Evolutionary conservation across 1,140 invertebrate genomes (phyloP).

Genomic region (Nephila pilipes): DNA sequence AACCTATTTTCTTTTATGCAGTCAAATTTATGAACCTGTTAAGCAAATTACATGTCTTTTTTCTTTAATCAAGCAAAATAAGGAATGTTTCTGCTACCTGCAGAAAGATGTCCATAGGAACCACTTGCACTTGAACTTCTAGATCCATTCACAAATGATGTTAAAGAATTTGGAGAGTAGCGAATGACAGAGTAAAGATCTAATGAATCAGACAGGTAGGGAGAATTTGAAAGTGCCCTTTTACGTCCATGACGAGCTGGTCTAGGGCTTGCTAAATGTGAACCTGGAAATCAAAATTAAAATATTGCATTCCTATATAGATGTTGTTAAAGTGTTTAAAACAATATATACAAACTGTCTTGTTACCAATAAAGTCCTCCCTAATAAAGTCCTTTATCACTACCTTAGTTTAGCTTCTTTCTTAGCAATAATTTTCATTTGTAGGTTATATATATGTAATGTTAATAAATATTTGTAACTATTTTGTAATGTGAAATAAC

Average conservation of each 20-base stretch:
- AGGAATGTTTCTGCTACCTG: slow-evolving; percentile 83
- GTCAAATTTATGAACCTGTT: too few species aligned
- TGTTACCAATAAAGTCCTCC: too few species aligned
- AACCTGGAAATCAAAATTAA: slow-evolving; percentile 28
- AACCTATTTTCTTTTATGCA: too few species aligned
- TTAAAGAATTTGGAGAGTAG: slow-evolving; percentile 95
- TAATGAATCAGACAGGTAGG: slow-evolving; percentile 91
- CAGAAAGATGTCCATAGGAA: slow-evolving; percentile 96
- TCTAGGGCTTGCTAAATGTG: slow-evolving; percentile 66
- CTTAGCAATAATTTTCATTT: too few species aligned
- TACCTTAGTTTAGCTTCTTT: too few species aligned
- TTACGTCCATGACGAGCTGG: slow-evolving; percentile 83
- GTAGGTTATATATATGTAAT: too few species aligned
- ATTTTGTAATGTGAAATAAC: too few species aligned
- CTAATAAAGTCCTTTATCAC: too few species aligned
- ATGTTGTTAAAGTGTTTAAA: not conserved
- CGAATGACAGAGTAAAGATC: slow-evolving; percentile 97
- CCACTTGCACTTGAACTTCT: slow-evolving; percentile 87
- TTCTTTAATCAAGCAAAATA: too few species aligned
- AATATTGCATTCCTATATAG: too few species aligned
- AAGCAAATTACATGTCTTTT: too few species aligned
- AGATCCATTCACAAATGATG: slow-evolving; percentile 89
- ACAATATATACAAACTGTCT: too few species aligned
- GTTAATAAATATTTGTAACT: not conserved
- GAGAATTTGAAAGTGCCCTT: slow-evolving; percentile 91